Evolutionary conservation across 2,888 invertebrate species (phyloP).

Genomic region (Cephus nigrinus): DNA sequence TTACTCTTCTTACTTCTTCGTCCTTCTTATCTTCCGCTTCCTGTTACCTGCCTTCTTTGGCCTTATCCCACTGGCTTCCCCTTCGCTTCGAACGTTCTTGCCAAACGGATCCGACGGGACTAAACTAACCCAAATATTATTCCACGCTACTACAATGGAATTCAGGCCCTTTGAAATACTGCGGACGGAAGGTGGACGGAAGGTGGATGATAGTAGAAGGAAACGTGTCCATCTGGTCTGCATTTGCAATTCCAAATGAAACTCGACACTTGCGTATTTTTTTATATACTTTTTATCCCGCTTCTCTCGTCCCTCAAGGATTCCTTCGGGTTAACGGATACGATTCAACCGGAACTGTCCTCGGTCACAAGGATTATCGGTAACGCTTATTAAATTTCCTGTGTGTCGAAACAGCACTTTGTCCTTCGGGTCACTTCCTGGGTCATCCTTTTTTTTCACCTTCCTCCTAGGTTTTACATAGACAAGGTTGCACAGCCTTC

Average conservation of each 20-base stretch:
- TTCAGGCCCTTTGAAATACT: neutral
- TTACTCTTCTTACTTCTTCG: constrained; percentile 14
- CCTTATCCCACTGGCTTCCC: constrained; percentile 1
- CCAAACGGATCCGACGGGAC: neutral
- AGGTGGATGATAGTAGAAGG: constrained; percentile 4
- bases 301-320: neutral
- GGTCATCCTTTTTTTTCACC: neutral
- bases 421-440: neutral
- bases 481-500: neutral
- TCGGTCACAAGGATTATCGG: neutral
- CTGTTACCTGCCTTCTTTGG: neutral
- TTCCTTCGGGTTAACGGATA: neutral
- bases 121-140: constrained; percentile 45
- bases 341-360: neutral
- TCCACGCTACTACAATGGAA: constrained; percentile 21
- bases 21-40: constrained; percentile 6
- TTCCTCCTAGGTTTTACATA: neutral
- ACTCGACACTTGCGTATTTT: constrained; percentile 6
- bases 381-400: neutral
- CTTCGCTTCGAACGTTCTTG: constrained; percentile 18
- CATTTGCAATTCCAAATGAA: constrained; percentile 50
- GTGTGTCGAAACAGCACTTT: neutral
- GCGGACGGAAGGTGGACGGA: constrained; percentile 18
- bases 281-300: neutral
- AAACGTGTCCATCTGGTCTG: constrained; percentile 45